These are phyloP conservation scores for Himalopsyche phryganea DNA, from an alignment of 1,140 invertebrate species.

Conservation along the genomic window DNA sequence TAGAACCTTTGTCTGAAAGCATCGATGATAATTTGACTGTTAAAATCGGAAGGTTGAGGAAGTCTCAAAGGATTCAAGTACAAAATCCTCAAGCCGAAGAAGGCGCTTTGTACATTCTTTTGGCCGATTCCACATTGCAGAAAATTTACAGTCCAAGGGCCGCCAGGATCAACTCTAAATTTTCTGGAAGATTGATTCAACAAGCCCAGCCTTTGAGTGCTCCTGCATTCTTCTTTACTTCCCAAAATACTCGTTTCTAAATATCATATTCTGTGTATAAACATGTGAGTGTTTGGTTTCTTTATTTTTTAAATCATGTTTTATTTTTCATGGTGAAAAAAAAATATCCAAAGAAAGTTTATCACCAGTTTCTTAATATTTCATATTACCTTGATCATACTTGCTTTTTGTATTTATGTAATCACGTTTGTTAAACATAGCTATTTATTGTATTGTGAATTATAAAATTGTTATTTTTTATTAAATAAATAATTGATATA, in stretches of 20 bases:
- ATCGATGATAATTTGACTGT: not conserved
- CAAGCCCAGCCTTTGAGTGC: not conserved
- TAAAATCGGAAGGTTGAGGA: constrained; percentile 14
- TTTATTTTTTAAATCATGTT: too few relatives aligned
- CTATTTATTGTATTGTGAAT: too few relatives aligned
- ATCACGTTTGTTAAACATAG: too few relatives aligned
- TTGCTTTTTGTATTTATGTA: too few relatives aligned
- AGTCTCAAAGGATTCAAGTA: constrained; percentile 7
- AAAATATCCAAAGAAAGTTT: too few relatives aligned
- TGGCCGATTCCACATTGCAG: constrained; percentile 19
- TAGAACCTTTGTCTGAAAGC: constrained; percentile 8
- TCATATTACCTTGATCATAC: too few relatives aligned
- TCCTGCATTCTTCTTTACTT: not conserved
- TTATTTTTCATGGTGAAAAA: too few relatives aligned
- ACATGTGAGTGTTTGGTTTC: too few relatives aligned
- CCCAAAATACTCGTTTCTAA: constrained; percentile 15
- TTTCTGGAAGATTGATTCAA: constrained; percentile 12
- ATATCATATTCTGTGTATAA: too few relatives aligned
- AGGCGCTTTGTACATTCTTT: constrained; percentile 14
- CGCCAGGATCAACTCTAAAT: constrained; percentile 9
- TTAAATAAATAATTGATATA: too few relatives aligned
- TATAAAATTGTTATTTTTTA: too few relatives aligned
- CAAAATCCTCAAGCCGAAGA: not conserved
- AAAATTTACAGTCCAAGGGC: constrained; percentile 7
- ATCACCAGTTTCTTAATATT: too few relatives aligned